These are phyloP conservation scores for Thripadectes ignobilis DNA, from an alignment of 2,797 vertebrate species.

Conservation along the genomic window DNA sequence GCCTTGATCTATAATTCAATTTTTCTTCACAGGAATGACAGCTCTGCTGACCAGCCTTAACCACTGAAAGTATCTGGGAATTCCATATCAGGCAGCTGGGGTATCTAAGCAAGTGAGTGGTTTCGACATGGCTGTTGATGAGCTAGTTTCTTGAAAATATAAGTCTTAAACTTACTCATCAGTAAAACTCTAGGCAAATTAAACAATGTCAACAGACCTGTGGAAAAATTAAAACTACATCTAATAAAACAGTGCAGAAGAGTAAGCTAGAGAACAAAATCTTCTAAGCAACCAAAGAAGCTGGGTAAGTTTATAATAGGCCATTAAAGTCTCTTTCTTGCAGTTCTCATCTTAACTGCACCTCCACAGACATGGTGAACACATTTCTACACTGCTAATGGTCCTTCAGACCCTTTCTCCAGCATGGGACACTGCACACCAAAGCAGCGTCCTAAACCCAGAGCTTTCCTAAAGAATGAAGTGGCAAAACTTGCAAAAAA, in stretches of 20 bases:
- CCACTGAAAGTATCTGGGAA: background rate
- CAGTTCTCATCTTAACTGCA: background rate
- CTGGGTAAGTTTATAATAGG: background rate
- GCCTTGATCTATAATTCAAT: background rate
- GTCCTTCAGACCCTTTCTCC: background rate
- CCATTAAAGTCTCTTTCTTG: background rate
- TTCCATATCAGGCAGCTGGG: background rate
- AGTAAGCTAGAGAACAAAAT: background rate
- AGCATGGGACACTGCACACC: background rate
- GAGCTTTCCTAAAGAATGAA: background rate
- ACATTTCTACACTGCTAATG: background rate
- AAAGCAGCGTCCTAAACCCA: background rate
- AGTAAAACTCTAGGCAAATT: background rate
- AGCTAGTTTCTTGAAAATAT: background rate
- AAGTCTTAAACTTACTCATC: background rate
- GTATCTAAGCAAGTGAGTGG: background rate
- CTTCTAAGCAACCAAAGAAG: background rate
- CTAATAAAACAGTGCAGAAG: background rate
- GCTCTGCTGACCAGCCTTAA: background rate
- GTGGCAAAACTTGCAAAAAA: background rate
- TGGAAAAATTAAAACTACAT: background rate
- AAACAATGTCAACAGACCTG: background rate
- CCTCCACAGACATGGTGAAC: background rate
- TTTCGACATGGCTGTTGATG: background rate
- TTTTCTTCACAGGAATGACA: background rate